Evolutionary conservation across 2,888 invertebrate genomes (phyloP), one percentile per base, ranked within the genome.

Genomic region (Scaptomyza tumidula): DNA sequence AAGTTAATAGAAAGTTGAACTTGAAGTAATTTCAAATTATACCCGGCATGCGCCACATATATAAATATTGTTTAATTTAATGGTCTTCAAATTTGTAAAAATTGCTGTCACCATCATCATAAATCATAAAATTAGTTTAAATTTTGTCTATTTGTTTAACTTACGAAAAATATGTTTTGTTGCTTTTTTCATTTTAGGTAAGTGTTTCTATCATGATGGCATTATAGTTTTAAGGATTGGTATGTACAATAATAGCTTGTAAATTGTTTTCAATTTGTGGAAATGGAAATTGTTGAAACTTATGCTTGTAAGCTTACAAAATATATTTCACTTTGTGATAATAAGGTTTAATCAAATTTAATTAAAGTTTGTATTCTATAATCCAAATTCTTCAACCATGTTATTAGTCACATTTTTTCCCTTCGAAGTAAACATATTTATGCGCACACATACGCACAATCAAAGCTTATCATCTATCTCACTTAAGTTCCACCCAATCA

Each of bases 181-280:
- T 45, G 50, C 43, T 71, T 60, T 43, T 72, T 44, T 82, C 62
- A 35, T 81, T 81, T 48, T 71, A 81, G 80, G 80, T 81, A 81
- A 81, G 80, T 83, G 64, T 14, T 48, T 48, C 19, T 43, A 9
- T 5, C 29, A 9, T 31, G 0, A 16, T 41, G 19, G 2, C 19
- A 3, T 19, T 11, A 29, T 19, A 50, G 24, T 46, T 41, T 35
- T 14, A 33, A 33, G 33, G 10, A 55, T 59, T 48, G 78, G 79
- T 78, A 74, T 65, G 78, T 62, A 68, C 46, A 39, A 44, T 24
- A 35, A 35, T 33, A 37, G 35, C n/a, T 35, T 35, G 11, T 13
- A 33, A 33, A 35, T 35, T 13, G 35, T 37, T 37, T 37, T 35
- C 2, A 35, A 35, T 35, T 35, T 35, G 35, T 35, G 13, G 13